phyloP scores from a whole-genome alignment of 92 coral and sea anemone genomes.

The Siderastrea siderea region DNA sequence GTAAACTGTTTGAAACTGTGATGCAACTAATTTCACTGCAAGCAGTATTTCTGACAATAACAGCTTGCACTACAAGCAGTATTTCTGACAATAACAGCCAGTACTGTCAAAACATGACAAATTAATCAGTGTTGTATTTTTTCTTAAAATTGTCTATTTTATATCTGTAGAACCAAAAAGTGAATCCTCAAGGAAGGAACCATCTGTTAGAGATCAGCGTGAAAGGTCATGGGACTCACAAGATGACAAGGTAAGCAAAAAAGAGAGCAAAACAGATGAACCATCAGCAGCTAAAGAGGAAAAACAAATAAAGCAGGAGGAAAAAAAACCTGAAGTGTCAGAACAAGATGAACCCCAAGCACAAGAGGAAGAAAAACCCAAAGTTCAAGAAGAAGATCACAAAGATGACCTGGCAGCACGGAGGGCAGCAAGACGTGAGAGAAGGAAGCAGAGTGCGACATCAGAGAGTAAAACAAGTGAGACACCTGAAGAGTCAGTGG shows the following conservation, averaged over 20 bases:
- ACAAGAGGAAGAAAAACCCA: constrained; percentile 23
- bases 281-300: neutral
- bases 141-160: neutral
- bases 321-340: neutral
- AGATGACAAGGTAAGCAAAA: neutral
- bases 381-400: constrained; percentile 32
- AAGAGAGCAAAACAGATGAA: neutral
- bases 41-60: no score
- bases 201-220: neutral
- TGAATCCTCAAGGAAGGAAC: neutral
- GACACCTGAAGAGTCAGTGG: constrained; percentile 17
- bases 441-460: constrained; percentile 17
- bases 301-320: neutral
- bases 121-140: neutral
- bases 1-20: no score
- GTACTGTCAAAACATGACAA: neutral
- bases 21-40: no score
- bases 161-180: neutral
- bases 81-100: no score
- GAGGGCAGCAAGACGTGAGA: constrained; percentile 48
- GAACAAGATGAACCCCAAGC: constrained; percentile 29
- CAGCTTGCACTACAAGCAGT: no score
- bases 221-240: neutral
- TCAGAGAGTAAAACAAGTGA: constrained; percentile 19
- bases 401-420: constrained; percentile 53